These are phyloP conservation scores for Pelmatolapia mariae DNA, from an alignment of 2,113 vertebrate genomes.

Conservation along the genomic window DNA sequence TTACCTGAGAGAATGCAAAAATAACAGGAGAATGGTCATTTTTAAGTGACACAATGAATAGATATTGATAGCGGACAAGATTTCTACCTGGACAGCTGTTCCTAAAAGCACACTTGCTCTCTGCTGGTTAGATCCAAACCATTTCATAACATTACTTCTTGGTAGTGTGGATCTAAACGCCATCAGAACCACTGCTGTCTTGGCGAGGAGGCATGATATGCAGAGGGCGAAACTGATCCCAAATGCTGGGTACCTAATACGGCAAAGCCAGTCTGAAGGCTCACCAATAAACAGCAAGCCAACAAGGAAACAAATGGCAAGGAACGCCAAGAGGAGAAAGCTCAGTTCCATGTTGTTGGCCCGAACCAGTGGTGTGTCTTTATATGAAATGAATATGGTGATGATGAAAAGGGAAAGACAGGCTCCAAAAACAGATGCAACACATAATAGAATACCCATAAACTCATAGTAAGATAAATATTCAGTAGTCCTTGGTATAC, in stretches of 20 bases:
- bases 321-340: constrained; percentile 55
- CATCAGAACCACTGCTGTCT: constrained; percentile 57
- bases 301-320: constrained; percentile 52
- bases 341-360: constrained; percentile 60
- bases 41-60: background rate
- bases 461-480: constrained; percentile 65
- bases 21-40: background rate
- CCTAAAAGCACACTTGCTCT: constrained; percentile 60
- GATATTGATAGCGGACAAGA: rapidly evolving
- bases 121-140: constrained; percentile 57
- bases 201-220: constrained; percentile 60
- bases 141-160: constrained; percentile 47
- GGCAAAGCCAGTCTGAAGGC: constrained; percentile 60
- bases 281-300: constrained; percentile 46
- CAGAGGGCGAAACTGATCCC: constrained; percentile 61
- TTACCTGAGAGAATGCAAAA: background rate
- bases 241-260: constrained; percentile 54
- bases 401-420: constrained; percentile 43
- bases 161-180: constrained; percentile 57
- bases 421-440: constrained; percentile 53
- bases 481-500: constrained; percentile 57
- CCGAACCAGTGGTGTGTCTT: constrained; percentile 54
- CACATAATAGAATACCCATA: constrained; percentile 59
- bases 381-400: constrained; percentile 46
- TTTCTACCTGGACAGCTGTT: constrained; percentile 57